Base-by-base conservation (phyloP, 2,113 vertebrate genomes). In the Ictalurus punctatus region DNA sequence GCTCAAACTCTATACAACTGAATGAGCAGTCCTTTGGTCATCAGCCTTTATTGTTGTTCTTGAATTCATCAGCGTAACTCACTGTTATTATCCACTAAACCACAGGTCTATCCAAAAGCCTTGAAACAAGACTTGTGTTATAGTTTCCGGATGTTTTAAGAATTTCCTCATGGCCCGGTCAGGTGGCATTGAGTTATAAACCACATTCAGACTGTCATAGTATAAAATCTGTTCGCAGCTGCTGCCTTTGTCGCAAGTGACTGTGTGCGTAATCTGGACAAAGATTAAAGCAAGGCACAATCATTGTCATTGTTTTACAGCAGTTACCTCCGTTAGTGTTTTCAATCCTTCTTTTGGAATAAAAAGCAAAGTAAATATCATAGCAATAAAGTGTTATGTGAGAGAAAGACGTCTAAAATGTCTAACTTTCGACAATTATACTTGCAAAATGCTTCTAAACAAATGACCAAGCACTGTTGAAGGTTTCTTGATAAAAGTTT, bases 201-300 rank as follows among this genome's bases (percentile, higher is more conserved):
- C 16, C 30, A 82, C n/a, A 82, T 59, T 58, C 56, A 61, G 56
- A 40, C 40, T 69, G 27, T 54, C 19, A 5, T 34, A 25, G 21
- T n/a, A 34, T 37, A 21, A 12, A 74, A 86, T 40, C 4, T 1
- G 52, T 74, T 85, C 6, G 2, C 76, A 87, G 86, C 86, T 87
- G 86, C 34, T 67, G 59, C 61, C 40, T 87, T 81, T 81, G 76
- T 87, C 79, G 73, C 25, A 65, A 12, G 59, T 65, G 74, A 65
- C 25, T 73, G 44, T 71, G 13, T 63, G 17, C 17, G 1, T 37
- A 34, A 59, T 59, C 9, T 4, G 9, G 56, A 83, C 34, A 82
- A 40, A 61, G 7, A 71, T 82, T 82, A 44, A 71, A 56, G 58
- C 10, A 52, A 82, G 79, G 54, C 79, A 58, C 30, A 82, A 87